phyloP scores from a whole-genome alignment of 2,888 invertebrate species.

The Megaustenia siamemsis region DNA sequence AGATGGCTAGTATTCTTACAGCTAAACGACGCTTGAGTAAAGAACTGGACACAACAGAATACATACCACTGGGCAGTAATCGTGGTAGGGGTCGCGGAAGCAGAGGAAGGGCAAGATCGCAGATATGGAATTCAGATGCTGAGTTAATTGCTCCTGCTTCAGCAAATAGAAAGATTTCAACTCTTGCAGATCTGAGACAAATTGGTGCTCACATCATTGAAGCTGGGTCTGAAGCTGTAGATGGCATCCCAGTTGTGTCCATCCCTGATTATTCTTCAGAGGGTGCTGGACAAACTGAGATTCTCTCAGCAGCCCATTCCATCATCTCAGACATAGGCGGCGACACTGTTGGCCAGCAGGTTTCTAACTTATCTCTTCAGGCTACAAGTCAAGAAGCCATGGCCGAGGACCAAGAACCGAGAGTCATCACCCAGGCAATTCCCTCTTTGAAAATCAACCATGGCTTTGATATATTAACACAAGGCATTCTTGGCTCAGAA shows the following conservation, averaged over 20 bases:
- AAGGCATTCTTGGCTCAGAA: conserved; percentile 43
- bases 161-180: conserved; percentile 19
- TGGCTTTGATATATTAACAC: conserved; percentile 53
- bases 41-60: conserved; percentile 43
- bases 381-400: too few relatives aligned
- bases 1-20: not conserved
- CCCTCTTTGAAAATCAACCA: conserved; percentile 51
- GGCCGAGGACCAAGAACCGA: not conserved
- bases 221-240: conserved; percentile 41
- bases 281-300: conserved; percentile 15
- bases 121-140: not conserved
- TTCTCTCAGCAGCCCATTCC: conserved; percentile 27
- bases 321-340: not conserved
- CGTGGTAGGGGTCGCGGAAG: conserved; percentile 33
- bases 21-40: not conserved
- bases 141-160: conserved; percentile 11
- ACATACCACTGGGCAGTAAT: conserved; percentile 34
- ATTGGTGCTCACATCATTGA: conserved; percentile 50
- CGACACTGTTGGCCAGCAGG: not conserved
- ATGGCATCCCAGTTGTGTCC: conserved; percentile 52
- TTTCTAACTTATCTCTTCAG: not conserved
- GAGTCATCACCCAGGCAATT: conserved; percentile 37
- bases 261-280: conserved; percentile 50
- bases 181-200: conserved; percentile 37
- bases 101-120: conserved; percentile 36